phyloP scores from a whole-genome alignment of 2,113 vertebrate species.

The Benitochromis conjunctus region DNA sequence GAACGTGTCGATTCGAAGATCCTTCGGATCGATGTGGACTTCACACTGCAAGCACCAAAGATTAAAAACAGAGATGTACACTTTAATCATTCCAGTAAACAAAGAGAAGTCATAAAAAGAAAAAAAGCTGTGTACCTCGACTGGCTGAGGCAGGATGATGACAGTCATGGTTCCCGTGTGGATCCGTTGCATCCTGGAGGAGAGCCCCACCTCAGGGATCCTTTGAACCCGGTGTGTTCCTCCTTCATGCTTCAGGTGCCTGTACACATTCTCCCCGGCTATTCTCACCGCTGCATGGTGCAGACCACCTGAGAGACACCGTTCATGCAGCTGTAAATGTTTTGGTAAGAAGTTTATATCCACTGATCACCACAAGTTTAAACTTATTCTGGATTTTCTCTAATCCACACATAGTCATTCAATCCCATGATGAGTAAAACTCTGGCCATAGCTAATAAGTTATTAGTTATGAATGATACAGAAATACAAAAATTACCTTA shows the following conservation, averaged over 20 bases:
- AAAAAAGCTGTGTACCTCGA: slow-evolving; percentile 72
- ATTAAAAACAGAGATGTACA: background rate
- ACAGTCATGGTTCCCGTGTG: slow-evolving; percentile 94
- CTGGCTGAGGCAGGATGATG: slow-evolving; percentile 86
- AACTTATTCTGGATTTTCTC: background rate
- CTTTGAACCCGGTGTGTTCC: slow-evolving; percentile 92
- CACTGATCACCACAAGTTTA: background rate
- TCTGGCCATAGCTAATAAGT: no score
- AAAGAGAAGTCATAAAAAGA: background rate
- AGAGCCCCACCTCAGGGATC: slow-evolving; percentile 89
- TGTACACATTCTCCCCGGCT: slow-evolving; percentile 82
- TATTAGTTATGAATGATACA: background rate
- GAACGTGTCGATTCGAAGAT: slow-evolving; percentile 90
- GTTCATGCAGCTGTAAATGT: background rate
- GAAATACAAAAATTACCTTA: slow-evolving; percentile 33
- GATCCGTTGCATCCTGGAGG: slow-evolving; percentile 93
- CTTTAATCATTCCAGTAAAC: background rate
- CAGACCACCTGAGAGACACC: slow-evolving; percentile 79
- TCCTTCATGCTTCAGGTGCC: slow-evolving; percentile 86
- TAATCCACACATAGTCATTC: background rate
- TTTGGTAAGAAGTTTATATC: background rate
- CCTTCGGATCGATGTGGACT: slow-evolving; percentile 81
- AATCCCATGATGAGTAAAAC: background rate
- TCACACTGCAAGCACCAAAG: slow-evolving; percentile 73
- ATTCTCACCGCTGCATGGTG: slow-evolving; percentile 89